phyloP scores from a whole-genome alignment of 2,888 invertebrate genomes.

The Atherix ibis region DNA sequence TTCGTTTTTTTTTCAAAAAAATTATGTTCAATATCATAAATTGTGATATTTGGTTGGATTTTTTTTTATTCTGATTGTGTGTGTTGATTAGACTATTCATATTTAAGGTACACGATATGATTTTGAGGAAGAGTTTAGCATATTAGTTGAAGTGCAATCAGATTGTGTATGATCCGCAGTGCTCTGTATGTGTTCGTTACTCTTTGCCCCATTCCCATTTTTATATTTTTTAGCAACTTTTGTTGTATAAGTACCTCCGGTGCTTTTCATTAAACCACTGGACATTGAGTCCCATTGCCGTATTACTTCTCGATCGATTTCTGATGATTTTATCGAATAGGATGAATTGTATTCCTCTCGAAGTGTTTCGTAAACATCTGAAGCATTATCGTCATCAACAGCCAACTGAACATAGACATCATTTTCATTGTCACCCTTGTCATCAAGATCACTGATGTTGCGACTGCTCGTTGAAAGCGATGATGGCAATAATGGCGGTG shows the following conservation, averaged over 20 bases:
- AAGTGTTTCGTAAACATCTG: constrained; percentile 29
- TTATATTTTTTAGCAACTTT: constrained; percentile 7
- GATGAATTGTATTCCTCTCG: constrained; percentile 26
- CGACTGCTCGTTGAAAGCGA: not conserved
- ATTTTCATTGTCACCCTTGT: constrained; percentile 17
- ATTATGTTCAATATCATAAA: too few species aligned
- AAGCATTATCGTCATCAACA: constrained; percentile 8
- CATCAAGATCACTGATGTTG: not conserved
- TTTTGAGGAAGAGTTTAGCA: constrained; percentile 7
- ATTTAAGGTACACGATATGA: constrained; percentile 9
- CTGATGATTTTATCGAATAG: constrained; percentile 36
- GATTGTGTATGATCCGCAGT: constrained; percentile 8
- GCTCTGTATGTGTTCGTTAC: constrained; percentile 7
- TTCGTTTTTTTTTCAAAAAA: too few species aligned
- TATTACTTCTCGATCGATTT: constrained; percentile 70
- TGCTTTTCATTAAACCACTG: constrained; percentile 52
- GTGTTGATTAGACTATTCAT: too few species aligned
- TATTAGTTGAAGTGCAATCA: constrained; percentile 8
- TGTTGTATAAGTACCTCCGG: constrained; percentile 31
- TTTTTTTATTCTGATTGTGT: constrained; percentile 6
- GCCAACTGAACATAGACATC: constrained; percentile 34
- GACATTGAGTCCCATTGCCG: constrained; percentile 82
- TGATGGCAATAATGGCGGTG: not conserved
- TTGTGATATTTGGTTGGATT: too few species aligned
- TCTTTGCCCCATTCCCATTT: constrained; percentile 5